phyloP scores from a whole-genome alignment of 1,140 invertebrate genomes.

The Callitettix versicolor region DNA sequence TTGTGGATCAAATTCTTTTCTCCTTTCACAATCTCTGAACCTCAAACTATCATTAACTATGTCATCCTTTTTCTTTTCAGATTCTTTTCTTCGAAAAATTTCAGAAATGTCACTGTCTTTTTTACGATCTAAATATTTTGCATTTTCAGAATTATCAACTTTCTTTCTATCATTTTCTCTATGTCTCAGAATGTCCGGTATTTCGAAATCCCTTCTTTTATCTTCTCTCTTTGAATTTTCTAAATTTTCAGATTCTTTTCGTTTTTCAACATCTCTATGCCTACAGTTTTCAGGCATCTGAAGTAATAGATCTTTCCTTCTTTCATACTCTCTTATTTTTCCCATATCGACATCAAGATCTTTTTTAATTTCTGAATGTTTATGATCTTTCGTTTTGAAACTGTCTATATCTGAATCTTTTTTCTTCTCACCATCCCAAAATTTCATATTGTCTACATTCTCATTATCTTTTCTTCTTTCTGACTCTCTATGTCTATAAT shows the following conservation, averaged over 20 bases:
- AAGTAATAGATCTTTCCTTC: conserved; percentile 11
- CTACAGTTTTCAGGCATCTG: conserved; percentile 2
- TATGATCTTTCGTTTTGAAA: conserved; percentile 26
- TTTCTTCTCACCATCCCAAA: conserved; percentile 18
- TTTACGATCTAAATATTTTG: conserved; percentile 36
- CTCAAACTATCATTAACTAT: conserved; percentile 14
- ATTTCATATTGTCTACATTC: conserved; percentile 13
- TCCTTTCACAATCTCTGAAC: conserved; percentile 9
- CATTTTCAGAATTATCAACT: conserved; percentile 33
- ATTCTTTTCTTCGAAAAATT: conserved; percentile 21
- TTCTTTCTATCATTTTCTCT: conserved; percentile 7
- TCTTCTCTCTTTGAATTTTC: neutral
- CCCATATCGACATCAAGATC: conserved; percentile 35
- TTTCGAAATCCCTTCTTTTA: conserved; percentile 5
- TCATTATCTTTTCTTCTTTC: conserved; percentile 17
- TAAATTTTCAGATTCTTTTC: too few species aligned
- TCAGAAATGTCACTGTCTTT: conserved; percentile 34
- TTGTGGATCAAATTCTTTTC: conserved; percentile 11
- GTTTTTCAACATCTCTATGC: neutral
- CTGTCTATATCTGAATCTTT: conserved; percentile 27
- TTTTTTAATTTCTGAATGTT: conserved; percentile 32
- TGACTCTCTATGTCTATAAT: conserved; percentile 18
- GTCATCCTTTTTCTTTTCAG: conserved; percentile 17
- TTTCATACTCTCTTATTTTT: conserved; percentile 33
- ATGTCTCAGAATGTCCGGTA: too few species aligned